Conservation (phyloP, 2,888 invertebrate species). For the Metalampra italica region DNA sequence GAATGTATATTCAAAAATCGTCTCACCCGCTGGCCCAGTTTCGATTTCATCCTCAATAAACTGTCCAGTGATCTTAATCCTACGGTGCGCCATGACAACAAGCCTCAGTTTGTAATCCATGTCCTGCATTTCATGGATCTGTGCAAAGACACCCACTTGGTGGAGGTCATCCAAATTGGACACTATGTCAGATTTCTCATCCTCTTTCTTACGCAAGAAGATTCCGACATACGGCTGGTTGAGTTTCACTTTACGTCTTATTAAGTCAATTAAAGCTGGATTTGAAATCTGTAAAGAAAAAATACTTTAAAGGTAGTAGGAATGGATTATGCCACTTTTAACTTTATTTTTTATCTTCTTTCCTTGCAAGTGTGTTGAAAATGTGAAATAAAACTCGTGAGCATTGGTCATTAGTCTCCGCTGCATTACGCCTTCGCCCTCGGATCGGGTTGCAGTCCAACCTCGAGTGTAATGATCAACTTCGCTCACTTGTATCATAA, state of each 20-base stretch:
- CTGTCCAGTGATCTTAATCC: slow-evolving; percentile 89
- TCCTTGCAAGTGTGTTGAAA: too few species aligned
- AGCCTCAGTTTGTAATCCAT: slow-evolving; percentile 92
- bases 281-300: slow-evolving; percentile 84
- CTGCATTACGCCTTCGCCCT: too few species aligned
- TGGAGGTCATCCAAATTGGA: slow-evolving; percentile 91
- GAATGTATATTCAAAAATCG: too few species aligned
- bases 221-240: slow-evolving; percentile 99
- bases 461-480: too few species aligned
- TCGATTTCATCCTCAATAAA: slow-evolving; percentile 86
- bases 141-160: slow-evolving; percentile 96
- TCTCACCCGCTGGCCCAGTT: slow-evolving; percentile 72
- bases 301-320: neutral
- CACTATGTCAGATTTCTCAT: slow-evolving; percentile 92
- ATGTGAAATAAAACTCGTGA: too few species aligned
- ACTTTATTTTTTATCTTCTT: too few species aligned
- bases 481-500: too few species aligned
- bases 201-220: slow-evolving; percentile 95
- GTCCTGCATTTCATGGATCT: slow-evolving; percentile 98
- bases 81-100: slow-evolving; percentile 96
- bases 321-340: too few species aligned
- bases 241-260: slow-evolving; percentile 94
- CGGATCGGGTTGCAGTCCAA: too few species aligned
- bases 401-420: too few species aligned
- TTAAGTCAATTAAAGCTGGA: slow-evolving; percentile 90